Conservation (phyloP, 1,140 invertebrate species). For the Cherax quadricarinatus region DNA sequence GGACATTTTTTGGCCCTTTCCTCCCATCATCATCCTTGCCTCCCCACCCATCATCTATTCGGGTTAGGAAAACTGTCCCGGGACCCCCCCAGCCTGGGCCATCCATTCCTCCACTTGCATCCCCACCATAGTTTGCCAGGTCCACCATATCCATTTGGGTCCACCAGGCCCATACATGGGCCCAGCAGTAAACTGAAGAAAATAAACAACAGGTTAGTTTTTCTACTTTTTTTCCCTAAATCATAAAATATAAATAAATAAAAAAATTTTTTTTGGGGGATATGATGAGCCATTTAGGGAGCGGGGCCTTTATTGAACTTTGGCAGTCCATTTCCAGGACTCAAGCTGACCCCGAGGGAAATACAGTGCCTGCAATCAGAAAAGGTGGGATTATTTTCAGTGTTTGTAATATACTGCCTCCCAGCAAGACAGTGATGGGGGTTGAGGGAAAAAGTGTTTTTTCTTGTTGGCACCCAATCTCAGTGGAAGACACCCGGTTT, state of each 20-base stretch:
- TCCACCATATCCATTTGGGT: conserved; percentile 22
- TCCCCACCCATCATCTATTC: conserved; percentile 57
- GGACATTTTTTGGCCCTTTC: conserved; percentile 36
- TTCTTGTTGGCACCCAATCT: no score
- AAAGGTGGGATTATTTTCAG: no score
- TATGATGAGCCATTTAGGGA: no score
- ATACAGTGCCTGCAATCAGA: no score
- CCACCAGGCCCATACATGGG: conserved; percentile 56
- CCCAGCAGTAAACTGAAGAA: conserved; percentile 28
- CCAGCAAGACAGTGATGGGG: no score
- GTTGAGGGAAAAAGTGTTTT: no score
- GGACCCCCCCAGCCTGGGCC: conserved; percentile 55
- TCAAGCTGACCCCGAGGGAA: no score
- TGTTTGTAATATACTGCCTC: no score
- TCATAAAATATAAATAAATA: background rate
- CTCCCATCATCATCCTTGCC: conserved; percentile 60
- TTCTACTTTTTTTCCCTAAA: background rate
- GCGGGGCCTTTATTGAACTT: no score
- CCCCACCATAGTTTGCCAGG: conserved; percentile 22
- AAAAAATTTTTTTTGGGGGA: background rate
- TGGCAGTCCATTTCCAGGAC: no score
- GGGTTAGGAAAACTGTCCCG: conserved; percentile 38
- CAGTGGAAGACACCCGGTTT: no score
- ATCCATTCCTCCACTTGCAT: conserved; percentile 35
- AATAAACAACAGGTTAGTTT: background rate